Base-by-base conservation (phyloP, 2,797 vertebrate genomes). In the Anguilla obscura region DNA sequence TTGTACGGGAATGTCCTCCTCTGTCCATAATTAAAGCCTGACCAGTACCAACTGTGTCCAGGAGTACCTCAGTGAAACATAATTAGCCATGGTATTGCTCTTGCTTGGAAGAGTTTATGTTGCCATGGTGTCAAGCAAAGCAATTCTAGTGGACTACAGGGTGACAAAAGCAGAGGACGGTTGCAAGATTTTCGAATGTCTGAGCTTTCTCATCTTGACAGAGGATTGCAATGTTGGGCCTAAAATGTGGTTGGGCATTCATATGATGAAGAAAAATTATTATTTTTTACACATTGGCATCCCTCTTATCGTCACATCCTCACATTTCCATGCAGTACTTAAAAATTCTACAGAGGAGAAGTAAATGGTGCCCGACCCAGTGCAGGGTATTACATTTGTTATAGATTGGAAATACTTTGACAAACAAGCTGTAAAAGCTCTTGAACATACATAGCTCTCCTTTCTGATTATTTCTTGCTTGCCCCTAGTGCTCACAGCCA, bases 401-500 rank as follows among this genome's bases (percentile, higher is more conserved):
- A 10, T 27, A 27, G 24, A 69, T n/a, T n/a, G 24, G 8, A n/a
- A 69, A 14, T 27, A 27, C n/a, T n/a, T n/a, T n/a, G 63, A 69
- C 24, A 69, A 27, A 1, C 9, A 27, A 8, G 27, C 63, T 69
- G 24, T 27, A 69, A 9, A 8, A n/a, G 27, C 30, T 74, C 30
- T 74, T 14, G 30, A 1, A 30, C 66, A 30, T 10, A 40, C 30
- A 69, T n/a, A 14, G 54, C 12, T 79, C 18, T 45, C 12, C 14
- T 36, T n/a, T 48, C 79, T 48, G 16, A 27, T 48, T 3, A 24
- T 82, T 6, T 50, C 8, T 82, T 24, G 40, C 74, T 71, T 30
- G 12, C 33, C 63, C n/a, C 93, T 95, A 99, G 99, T 94, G 98
- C 98, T 94, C 98, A 99, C 92, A 99, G 97, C 95, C 98, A 99